Evolutionary conservation across 1,140 invertebrate genomes (phyloP), one percentile per base, ranked within the genome.

Genomic region (Platyscapa corneri): DNA sequence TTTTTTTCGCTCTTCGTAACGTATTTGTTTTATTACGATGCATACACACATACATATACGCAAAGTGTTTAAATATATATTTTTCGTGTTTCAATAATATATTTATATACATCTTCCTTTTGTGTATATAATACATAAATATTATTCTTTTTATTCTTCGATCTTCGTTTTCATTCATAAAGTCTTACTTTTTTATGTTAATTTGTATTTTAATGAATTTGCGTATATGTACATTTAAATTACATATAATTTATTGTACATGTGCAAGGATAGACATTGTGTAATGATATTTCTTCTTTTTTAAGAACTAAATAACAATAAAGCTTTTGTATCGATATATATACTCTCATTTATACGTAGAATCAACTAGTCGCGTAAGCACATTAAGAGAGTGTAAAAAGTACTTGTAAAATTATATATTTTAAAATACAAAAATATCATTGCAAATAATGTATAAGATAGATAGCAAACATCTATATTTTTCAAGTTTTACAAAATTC

Each of bases 291-390:
- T 88, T 67, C n/a, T 30, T 82, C 56, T 67, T 5, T 82, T 78
- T 84, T 84, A 72, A 88, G 83, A 89, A 89, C 88, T 89, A 89
- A 89, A 88, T 89, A 89, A 89, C 88, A 89, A 81, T 85, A 83
- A 89, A 88, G 80, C 39, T 84, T 83, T 85, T 42, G 37, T 77
- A 42, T 74, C 56, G 30, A 27, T 75, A 77, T 76, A 83, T 77
- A 64, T 14, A 20, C 37, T 32, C 32, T 34, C 39, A 42, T 56
- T 14, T 60, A 39, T 46, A n/a, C 56, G 14, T 79, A 79, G 53
- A 83, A 65, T 76, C 12, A n/a, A 83, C 39, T 37, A 83, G 39
- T 74, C 80, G 67, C 32, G 1, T 49, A 30, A 60, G 23, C 27
- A 60, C 10, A 60, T 23, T 3, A 56, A 16, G 56, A 60, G 3